Conservation (phyloP, 2,113 vertebrate genomes). For the Potamarius usumacintae region DNA sequence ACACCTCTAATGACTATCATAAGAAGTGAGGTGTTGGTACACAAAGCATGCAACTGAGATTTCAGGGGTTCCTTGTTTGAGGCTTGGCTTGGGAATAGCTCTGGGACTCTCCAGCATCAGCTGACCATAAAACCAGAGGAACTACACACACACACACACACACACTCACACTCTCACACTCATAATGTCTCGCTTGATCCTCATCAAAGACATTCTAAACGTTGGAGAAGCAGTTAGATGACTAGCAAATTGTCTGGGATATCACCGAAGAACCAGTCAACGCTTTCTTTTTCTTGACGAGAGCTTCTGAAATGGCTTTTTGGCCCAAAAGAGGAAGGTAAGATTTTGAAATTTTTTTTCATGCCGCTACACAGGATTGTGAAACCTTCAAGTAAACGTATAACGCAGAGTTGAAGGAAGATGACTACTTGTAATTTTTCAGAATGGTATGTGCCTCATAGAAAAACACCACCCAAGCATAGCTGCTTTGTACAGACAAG, state of each 20-base stretch:
- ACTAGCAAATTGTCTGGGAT: neutral
- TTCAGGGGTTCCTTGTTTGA: neutral
- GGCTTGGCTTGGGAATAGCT: neutral
- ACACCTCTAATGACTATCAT: neutral
- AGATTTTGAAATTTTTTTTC: neutral
- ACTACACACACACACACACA: neutral
- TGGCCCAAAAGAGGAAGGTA: slow-evolving; percentile 36
- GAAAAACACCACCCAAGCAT: neutral
- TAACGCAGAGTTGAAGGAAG: neutral
- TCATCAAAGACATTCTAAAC: neutral
- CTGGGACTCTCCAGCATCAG: slow-evolving; percentile 10
- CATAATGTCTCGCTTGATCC: neutral
- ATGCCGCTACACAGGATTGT: neutral
- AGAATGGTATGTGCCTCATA: slow-evolving; percentile 1
- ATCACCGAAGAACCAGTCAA: neutral
- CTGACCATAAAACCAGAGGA: slow-evolving; percentile 34
- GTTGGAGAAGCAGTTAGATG: neutral
- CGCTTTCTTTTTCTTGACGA: neutral
- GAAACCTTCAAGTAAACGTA: neutral
- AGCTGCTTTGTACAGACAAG: neutral
- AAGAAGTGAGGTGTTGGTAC: neutral
- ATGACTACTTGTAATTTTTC: neutral
- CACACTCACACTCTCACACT: neutral
- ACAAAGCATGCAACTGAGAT: neutral
- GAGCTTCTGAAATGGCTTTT: slow-evolving; percentile 6